Percentiles rank a stretch among this genome's conserved stretches.
These are phyloP conservation scores for Aurelia aurita complex sp. Pacific DNA, from an alignment of 30 jellyfish, hydroid and myxozoan genomes.

Conservation along the genomic window DNA sequence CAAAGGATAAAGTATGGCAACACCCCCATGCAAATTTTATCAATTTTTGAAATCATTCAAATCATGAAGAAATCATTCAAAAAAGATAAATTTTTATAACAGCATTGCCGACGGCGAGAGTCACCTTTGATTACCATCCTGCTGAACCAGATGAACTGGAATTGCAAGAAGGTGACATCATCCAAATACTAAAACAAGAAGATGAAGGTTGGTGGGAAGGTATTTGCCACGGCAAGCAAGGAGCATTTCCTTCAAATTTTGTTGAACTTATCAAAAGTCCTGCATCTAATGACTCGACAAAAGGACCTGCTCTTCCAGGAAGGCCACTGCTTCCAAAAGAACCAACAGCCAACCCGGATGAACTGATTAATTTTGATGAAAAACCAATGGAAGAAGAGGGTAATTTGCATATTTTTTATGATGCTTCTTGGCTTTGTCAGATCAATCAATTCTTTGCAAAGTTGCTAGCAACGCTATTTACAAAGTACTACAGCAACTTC, in stretches of 20 bases:
- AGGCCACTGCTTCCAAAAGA: neutral
- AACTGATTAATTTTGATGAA: slow-evolving; percentile 8
- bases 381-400: neutral
- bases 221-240: slow-evolving; percentile 71
- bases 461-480: no score
- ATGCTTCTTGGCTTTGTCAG: no score
- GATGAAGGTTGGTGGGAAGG: slow-evolving; percentile 99
- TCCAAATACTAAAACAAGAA: slow-evolving; percentile 64
- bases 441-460: no score
- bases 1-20: no score
- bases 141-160: slow-evolving; percentile 81
- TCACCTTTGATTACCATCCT: slow-evolving; percentile 75
- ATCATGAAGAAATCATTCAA: no score
- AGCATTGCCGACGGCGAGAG: slow-evolving; percentile 64
- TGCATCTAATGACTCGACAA: slow-evolving; percentile 10
- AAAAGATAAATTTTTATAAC: neutral
- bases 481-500: no score
- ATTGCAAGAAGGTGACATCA: slow-evolving; percentile 81
- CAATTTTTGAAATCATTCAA: no score
- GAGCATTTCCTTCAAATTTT: slow-evolving; percentile 93
- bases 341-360: slow-evolving; percentile 24
- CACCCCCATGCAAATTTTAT: no score
- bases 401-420: neutral
- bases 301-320: slow-evolving; percentile 49
- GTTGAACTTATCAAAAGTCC: slow-evolving; percentile 70